Evolutionary conservation across 2,888 invertebrate genomes (phyloP).

Genomic region (Catocala nupta): DNA sequence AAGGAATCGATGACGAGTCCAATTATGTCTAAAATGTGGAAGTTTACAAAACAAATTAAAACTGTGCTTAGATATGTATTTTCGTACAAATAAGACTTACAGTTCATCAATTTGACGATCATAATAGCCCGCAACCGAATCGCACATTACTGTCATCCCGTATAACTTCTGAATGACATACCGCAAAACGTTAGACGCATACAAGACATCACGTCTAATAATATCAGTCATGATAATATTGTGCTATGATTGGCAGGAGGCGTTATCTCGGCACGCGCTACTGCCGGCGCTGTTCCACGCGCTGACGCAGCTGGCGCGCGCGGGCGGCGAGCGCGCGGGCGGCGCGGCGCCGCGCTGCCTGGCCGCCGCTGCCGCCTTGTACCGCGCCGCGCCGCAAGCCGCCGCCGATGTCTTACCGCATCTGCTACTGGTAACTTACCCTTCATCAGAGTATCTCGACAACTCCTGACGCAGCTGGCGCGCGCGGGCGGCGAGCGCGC

Average conservation of each 20-base stretch:
- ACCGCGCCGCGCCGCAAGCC: constrained; percentile 70
- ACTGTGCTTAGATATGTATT: too few relatives aligned
- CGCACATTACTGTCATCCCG: too few relatives aligned
- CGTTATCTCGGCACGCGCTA: constrained; percentile 72
- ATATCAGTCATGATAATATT: too few relatives aligned
- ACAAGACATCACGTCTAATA: too few relatives aligned
- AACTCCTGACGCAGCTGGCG: constrained; percentile 70
- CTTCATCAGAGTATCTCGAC: too few relatives aligned
- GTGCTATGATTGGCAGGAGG: constrained; percentile 64
- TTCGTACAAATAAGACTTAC: too few relatives aligned
- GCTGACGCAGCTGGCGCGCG: constrained; percentile 66
- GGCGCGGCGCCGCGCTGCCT: constrained; percentile 67
- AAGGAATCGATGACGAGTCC: too few relatives aligned
- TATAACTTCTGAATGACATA: too few relatives aligned
- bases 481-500: constrained; percentile 49
- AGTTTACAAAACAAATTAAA: too few relatives aligned
- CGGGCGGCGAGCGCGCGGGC: constrained; percentile 48
- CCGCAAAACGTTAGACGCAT: too few relatives aligned
- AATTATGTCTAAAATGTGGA: constrained; percentile 4
- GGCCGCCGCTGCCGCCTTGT: constrained; percentile 74
- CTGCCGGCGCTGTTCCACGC: constrained; percentile 74
- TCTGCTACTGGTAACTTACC: constrained; percentile 56
- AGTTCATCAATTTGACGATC: too few relatives aligned
- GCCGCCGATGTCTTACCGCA: constrained; percentile 51
- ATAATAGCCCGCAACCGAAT: too few relatives aligned